phyloP scores from a whole-genome alignment of 2,797 vertebrate genomes.

The Acropternis orthonyx region DNA sequence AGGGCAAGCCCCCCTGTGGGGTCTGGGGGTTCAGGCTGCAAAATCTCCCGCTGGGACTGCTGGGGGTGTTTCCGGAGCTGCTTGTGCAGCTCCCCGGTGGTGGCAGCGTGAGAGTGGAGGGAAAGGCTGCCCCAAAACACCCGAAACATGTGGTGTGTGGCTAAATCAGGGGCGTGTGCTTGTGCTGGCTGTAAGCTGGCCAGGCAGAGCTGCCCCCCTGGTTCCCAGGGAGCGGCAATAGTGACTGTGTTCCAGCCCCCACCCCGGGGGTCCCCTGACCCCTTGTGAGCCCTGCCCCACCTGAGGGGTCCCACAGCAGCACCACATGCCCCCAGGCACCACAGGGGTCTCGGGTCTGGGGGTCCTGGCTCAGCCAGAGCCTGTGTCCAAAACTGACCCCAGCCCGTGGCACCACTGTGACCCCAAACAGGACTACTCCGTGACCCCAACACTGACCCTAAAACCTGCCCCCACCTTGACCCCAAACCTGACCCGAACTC shows the following conservation, averaged over 20 bases:
- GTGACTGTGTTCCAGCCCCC: neutral
- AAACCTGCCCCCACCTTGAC: neutral
- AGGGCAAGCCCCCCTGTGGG: fast-evolving
- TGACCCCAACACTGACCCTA: neutral
- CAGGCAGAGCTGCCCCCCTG: fast-evolving
- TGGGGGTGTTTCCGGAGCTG: neutral
- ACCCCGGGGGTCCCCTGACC: fast-evolving
- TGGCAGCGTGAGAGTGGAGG: fast-evolving
- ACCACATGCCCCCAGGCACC: neutral
- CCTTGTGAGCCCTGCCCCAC: fast-evolving
- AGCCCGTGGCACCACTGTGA: neutral
- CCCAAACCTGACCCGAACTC: neutral
- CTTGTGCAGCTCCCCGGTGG: neutral
- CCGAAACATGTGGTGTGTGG: fast-evolving
- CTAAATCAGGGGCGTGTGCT: neutral
- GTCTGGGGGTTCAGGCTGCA: fast-evolving
- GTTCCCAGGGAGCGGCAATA: neutral
- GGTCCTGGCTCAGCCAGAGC: too few species aligned
- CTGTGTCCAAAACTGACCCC: neutral
- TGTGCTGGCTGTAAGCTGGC: neutral
- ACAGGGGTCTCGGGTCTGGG: too few species aligned
- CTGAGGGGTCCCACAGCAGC: neutral
- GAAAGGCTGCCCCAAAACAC: neutral
- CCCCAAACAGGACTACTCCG: neutral
- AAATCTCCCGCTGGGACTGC: neutral